Evolutionary conservation across 2,888 invertebrate species (phyloP), one percentile per base, ranked within the genome.

Genomic region (Branchellion lobata): DNA sequence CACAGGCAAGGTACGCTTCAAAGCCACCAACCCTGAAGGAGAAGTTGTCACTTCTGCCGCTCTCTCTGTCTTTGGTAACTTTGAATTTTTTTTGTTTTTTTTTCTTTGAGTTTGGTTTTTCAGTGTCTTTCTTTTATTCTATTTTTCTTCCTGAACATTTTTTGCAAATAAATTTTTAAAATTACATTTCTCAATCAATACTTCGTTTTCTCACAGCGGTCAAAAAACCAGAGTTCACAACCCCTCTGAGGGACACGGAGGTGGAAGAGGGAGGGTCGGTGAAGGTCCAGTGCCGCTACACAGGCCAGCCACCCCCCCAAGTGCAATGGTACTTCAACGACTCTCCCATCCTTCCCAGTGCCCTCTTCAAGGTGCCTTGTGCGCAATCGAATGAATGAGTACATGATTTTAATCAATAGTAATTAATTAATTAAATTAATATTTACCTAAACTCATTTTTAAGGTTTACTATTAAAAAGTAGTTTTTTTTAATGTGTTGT

Each of bases 41-140:
- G 85, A 86, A 34, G 84, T 84, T 14, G 82, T 83, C 36, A 85
- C 85, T 0, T 82, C 84, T 24, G 86, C 86, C 33, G 84, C 84
- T 51, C 84, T 87, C 57, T 85, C 90, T 83, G 91, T 93, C 65
- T 91, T 91, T 88, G 90, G 92, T 92, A 90, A 91, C 91, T n/a
- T n/a, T n/a, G n/a, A 61, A 0, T 27, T 18, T n/a, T 75, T 27
- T 40, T n/a, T n/a, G n/a, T n/a, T n/a, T n/a, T n/a, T n/a, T n/a
- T n/a, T n/a, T n/a, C n/a, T n/a, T n/a, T n/a, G n/a, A n/a, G n/a
- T 72, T 31, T 2, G 1, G 36, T 72, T 36, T 34, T 36, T 1
- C 21, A 0, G 34, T 34, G 18, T 31, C 2, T n/a, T 29, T 72
- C 27, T 36, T n/a, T 18, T 33, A 33, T 14, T 33, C 72, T 72